Evolutionary conservation across 2,797 vertebrate species (phyloP).

Genomic region (Cossypha polioptera): DNA sequence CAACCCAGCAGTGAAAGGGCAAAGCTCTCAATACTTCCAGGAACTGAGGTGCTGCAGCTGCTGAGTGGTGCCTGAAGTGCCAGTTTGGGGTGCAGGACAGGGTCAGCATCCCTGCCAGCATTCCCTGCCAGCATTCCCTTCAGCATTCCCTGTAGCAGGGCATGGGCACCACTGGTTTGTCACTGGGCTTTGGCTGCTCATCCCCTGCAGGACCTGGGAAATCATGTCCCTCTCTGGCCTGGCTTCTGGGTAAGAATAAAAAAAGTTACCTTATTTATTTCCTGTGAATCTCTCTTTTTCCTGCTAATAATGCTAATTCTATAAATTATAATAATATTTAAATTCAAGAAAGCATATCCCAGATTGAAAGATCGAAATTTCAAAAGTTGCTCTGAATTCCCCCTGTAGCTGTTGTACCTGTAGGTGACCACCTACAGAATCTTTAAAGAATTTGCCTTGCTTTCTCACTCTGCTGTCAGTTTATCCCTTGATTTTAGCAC

Average conservation of each 20-base stretch:
- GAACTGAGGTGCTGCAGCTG: neutral
- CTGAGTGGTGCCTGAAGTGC: rapidly evolving
- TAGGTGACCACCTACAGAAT: neutral
- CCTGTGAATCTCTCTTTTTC: neutral
- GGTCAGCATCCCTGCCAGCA: neutral
- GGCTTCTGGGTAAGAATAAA: neutral
- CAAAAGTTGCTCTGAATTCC: neutral
- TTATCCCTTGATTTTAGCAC: neutral
- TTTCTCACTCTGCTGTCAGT: neutral
- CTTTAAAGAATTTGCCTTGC: neutral
- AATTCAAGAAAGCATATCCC: neutral
- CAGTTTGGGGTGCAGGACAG: neutral
- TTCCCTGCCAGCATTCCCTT: too few relatives aligned
- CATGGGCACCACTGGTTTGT: neutral
- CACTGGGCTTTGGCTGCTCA: neutral
- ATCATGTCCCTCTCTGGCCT: neutral
- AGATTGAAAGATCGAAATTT: neutral
- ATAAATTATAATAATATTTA: neutral
- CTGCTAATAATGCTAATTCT: neutral
- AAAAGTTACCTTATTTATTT: neutral
- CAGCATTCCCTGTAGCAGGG: neutral
- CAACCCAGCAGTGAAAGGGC: neutral
- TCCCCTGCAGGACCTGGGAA: neutral
- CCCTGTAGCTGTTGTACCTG: neutral
- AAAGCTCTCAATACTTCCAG: neutral